Percentiles rank a stretch among this genome's conserved stretches.
Conservation (phyloP, 2,888 invertebrate species). For the Epistrophe grossulariae region DNA sequence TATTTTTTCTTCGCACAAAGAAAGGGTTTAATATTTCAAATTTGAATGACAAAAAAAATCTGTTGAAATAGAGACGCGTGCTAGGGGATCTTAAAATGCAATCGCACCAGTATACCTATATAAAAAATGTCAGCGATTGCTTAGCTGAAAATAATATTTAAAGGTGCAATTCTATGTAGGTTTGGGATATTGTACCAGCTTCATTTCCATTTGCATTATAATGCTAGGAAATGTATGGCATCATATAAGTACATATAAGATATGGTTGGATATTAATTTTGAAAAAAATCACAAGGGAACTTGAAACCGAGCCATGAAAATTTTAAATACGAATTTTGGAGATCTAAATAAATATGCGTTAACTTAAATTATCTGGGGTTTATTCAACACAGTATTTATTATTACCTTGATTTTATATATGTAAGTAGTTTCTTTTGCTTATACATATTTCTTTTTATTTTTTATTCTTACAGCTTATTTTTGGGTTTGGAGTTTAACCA, state of each 20-base stretch:
- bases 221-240: constrained; percentile 55
- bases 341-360: too few relatives aligned
- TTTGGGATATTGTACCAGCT: background rate
- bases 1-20: background rate
- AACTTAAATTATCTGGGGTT: too few relatives aligned
- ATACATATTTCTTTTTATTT: too few relatives aligned
- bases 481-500: too few relatives aligned
- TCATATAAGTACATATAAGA: constrained; percentile 59
- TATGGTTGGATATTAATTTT: constrained; percentile 31
- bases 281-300: constrained; percentile 3
- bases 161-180: constrained; percentile 59
- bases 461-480: too few relatives aligned
- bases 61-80: constrained; percentile 51
- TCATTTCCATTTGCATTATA: constrained; percentile 71
- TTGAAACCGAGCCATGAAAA: background rate
- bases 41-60: constrained; percentile 54
- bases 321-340: too few relatives aligned
- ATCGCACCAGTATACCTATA: constrained; percentile 32
- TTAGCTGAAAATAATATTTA: constrained; percentile 34
- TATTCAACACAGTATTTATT: too few relatives aligned
- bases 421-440: too few relatives aligned
- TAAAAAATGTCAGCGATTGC: constrained; percentile 35
- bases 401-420: too few relatives aligned
- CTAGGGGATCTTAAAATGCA: constrained; percentile 24
- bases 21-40: constrained; percentile 53